phyloP scores from a whole-genome alignment of 1,140 invertebrate species.

The Cydia pomonella region DNA sequence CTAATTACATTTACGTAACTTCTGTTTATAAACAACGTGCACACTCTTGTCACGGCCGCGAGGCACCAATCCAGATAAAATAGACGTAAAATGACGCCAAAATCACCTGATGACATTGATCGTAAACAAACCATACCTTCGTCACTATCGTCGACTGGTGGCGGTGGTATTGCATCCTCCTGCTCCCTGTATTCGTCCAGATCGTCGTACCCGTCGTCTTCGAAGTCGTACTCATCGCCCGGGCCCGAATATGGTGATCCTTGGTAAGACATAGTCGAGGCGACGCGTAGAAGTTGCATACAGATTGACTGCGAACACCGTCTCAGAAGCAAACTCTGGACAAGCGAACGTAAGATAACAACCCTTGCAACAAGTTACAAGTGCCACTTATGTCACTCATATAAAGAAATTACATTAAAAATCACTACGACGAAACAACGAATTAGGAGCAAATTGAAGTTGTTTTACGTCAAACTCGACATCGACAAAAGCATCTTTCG shows the following conservation, averaged over 20 bases:
- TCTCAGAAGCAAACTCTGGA: conserved; percentile 63
- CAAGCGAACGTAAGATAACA: conserved; percentile 47
- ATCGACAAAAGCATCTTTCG: conserved; percentile 61
- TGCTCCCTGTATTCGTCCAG: conserved; percentile 73
- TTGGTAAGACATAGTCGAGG: conserved; percentile 79
- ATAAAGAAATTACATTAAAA: conserved; percentile 59
- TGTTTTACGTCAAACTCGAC: conserved; percentile 72
- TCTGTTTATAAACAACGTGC: conserved; percentile 59
- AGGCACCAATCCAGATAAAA: conserved; percentile 46
- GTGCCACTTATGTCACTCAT: conserved; percentile 65
- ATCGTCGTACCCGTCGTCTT: conserved; percentile 78
- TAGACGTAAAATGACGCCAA: conserved; percentile 56
- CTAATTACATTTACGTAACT: conserved; percentile 58
- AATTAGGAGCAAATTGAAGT: conserved; percentile 67
- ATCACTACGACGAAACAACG: conserved; percentile 54
- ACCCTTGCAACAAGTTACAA: conserved; percentile 53
- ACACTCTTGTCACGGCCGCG: conserved; percentile 36
- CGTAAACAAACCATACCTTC: conserved; percentile 77
- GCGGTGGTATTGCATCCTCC: conserved; percentile 62
- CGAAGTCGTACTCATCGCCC: conserved; percentile 77
- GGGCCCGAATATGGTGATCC: conserved; percentile 78
- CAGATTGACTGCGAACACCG: conserved; percentile 71
- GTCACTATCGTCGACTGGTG: conserved; percentile 70
- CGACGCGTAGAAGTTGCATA: conserved; percentile 79
- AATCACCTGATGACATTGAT: conserved; percentile 54